phyloP scores from a whole-genome alignment of 2,797 vertebrate genomes.

The Anguilla obscura region DNA sequence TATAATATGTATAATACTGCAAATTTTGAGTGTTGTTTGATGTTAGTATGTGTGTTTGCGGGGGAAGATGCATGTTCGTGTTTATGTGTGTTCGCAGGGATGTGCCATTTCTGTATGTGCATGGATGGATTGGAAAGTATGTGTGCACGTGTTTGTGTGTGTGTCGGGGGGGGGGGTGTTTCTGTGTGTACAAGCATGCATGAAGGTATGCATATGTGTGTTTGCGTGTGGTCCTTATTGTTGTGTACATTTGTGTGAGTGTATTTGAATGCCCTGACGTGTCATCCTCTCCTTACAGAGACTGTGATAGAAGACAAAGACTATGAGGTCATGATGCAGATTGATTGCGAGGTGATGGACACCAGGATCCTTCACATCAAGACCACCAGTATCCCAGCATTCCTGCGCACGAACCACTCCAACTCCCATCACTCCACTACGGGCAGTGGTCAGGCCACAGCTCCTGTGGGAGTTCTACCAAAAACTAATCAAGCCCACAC shows the following conservation, averaged over 20 bases:
- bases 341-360: conserved; percentile 96
- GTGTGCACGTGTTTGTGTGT: too few relatives aligned
- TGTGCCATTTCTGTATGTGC: too few relatives aligned
- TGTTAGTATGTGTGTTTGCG: too few relatives aligned
- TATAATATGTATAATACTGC: too few relatives aligned
- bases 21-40: too few relatives aligned
- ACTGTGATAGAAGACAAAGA: conserved; percentile 89
- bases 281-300: conserved; percentile 70
- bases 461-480: conserved; percentile 71
- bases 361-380: conserved; percentile 94
- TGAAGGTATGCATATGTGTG: too few relatives aligned
- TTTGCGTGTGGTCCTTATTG: too few relatives aligned
- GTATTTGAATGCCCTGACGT: background rate
- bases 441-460: conserved; percentile 55
- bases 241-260: background rate
- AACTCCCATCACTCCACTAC: conserved; percentile 73
- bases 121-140: too few relatives aligned
- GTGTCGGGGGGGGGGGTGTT: too few relatives aligned
- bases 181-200: too few relatives aligned
- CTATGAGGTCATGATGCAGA: conserved; percentile 98
- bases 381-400: conserved; percentile 85
- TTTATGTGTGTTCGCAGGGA: too few relatives aligned
- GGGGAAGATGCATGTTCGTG: too few relatives aligned
- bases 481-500: conserved; percentile 10
- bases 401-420: conserved; percentile 83